Conservation (phyloP, 2,797 vertebrate species). For the Parauchenoglanis ngamensis region DNA sequence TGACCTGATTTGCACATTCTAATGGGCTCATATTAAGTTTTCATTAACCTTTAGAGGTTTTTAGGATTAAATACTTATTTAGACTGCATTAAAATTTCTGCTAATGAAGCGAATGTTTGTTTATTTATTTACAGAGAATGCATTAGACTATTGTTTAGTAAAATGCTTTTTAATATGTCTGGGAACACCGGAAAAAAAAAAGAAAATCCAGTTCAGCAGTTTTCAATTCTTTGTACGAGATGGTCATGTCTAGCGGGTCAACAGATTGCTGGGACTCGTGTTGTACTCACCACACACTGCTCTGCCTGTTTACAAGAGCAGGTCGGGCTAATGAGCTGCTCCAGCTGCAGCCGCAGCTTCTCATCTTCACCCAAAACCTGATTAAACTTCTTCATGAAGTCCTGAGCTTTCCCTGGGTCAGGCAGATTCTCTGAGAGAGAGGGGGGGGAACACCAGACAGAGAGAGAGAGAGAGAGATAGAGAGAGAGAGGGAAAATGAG, state of each 20-base stretch:
- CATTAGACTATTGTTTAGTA: background rate
- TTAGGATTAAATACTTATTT: background rate
- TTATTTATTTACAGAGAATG: background rate
- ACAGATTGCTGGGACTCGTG: background rate
- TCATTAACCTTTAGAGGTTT: background rate
- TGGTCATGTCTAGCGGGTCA: background rate
- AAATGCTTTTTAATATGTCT: background rate
- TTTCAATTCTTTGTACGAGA: background rate
- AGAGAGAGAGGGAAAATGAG: no score
- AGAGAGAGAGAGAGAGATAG: no score
- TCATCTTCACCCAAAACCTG: slow-evolving; percentile 97
- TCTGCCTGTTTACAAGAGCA: slow-evolving; percentile 99
- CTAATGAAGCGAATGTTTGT: background rate
- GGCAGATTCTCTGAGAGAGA: slow-evolving; percentile 87
- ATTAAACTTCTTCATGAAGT: slow-evolving; percentile 99
- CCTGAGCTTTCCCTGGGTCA: slow-evolving; percentile 96
- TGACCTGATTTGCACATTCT: background rate
- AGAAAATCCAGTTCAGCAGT: no score
- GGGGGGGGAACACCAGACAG: no score
- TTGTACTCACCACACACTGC: slow-evolving; percentile 91
- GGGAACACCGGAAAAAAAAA: background rate
- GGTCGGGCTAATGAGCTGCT: slow-evolving; percentile 92
- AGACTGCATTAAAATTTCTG: background rate
- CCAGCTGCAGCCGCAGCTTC: slow-evolving; percentile 90
- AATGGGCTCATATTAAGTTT: background rate